Conservation (phyloP, 2,797 vertebrate genomes). For the Neosilurus mollespiculum region DNA sequence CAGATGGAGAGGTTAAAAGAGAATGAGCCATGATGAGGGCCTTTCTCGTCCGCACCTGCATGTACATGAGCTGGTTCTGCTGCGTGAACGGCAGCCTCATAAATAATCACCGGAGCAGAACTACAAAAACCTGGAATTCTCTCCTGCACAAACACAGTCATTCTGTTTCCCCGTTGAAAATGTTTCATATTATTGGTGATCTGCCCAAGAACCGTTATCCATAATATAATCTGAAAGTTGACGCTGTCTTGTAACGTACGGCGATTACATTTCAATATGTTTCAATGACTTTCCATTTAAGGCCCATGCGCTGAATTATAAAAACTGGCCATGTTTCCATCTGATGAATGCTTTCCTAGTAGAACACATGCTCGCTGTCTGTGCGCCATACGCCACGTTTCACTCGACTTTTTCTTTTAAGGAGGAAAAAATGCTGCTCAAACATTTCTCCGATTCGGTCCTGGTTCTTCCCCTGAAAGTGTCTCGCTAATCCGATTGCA, state of each 20-base stretch:
- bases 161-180: conserved; percentile 11
- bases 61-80: conserved; percentile 31
- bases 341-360: conserved; percentile 32
- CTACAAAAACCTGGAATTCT: conserved; percentile 25
- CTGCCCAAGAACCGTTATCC: conserved; percentile 13
- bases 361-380: conserved; percentile 13
- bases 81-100: conserved; percentile 14
- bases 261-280: conserved; percentile 24
- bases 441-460: background rate
- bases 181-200: conserved; percentile 5
- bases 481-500: conserved; percentile 10
- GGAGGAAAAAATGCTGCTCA: conserved; percentile 15
- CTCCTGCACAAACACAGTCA: conserved; percentile 14
- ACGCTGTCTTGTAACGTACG: background rate
- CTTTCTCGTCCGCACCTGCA: conserved; percentile 42
- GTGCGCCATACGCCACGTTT: conserved; percentile 26
- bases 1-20: conserved; percentile 66
- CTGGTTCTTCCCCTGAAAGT: conserved; percentile 3
- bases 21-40: conserved; percentile 51
- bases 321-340: conserved; percentile 32
- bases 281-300: conserved; percentile 13
- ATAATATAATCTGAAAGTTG: conserved; percentile 23
- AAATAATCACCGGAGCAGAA: conserved; percentile 39
- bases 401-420: conserved; percentile 19
- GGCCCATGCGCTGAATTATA: conserved; percentile 4